Evolutionary conservation across 2,113 vertebrate genomes (phyloP), one percentile per base, ranked within the genome.

Genomic region (Apeltes quadracus): DNA sequence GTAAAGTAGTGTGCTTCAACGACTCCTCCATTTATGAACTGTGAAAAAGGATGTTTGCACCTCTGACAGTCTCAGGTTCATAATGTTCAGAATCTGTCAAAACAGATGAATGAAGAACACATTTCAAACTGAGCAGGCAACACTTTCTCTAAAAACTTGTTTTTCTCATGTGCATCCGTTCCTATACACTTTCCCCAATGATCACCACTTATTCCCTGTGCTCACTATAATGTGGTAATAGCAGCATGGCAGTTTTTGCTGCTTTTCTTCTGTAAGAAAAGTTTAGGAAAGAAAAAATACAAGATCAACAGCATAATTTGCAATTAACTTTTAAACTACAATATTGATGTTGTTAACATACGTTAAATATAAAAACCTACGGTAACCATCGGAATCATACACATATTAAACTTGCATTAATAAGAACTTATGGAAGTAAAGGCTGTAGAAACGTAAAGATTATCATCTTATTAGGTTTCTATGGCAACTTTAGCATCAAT

Each of bases 101-200:
- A 83, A 69, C 80, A 81, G 84, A 72, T 76, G 72, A 58, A 79
- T 62, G 48, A 72, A 43, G 59, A 81, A 16, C 50, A 39, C 46
- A 76, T 78, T 76, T 71, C 65, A 75, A 62, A 62, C 36, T 56
- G 62, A 77, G 67, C 78, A 20, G 71, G 18, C 27, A 65, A 29
- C 53, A 61, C 23, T 46, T 76, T 76, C 51, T 63, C 69, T n/a
- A 6, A 34, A 61, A 59, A 64, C 43, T 63, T 27, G 11, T 72
- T 78, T 69, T 67, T 0, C 38, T 50, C 56, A 23, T 61, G 29
- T 71, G 41, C 59, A 67, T 67, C 58, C 32, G 27, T 54, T 25
- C 10, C 48, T 61, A 11, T 10, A 58, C 4, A n/a, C 22, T 56
- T 41, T 54, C 61, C 50, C 20, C 15, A 51, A 3, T 29, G 3